Evolutionary conservation across 1,140 invertebrate genomes (phyloP), one percentile per base, ranked within the genome.

Genomic region (Zophobas morio): DNA sequence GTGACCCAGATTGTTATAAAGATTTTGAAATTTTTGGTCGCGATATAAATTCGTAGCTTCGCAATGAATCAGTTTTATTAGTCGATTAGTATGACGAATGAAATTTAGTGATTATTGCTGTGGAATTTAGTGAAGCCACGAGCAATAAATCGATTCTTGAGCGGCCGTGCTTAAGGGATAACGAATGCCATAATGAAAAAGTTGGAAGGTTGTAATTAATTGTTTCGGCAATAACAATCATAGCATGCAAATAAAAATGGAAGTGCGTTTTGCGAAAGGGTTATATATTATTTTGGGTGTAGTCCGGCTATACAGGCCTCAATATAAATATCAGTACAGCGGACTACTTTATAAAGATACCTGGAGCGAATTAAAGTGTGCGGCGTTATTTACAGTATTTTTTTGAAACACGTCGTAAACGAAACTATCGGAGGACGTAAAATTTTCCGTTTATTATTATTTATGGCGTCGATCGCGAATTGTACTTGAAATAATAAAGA

Each of bases 381-480:
- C 32, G 36, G 36, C 33, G 46, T 66, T 33, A 75, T 75, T 75
- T 75, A 63, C 42, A 35, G 49, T 70, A 75, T 63, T 63, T 75
- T 60, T 53, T 75, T n/a, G 33, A 75, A 66, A 63, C 56, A 75
- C 39, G 46, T 66, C 49, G 60, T 51, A 75, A 75, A 75, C 40
- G 71, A 39, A 66, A 66, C 60, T 66, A 40, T 75, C 76, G 54
- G 37, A 73, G 74, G 78, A 70, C 42, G 75, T 75, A 81, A 79
- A 79, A 81, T 79, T 78, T 70, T 66, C 79, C 76, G 77, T 81
- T 79, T 81, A 76, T 49, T n/a, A 36, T 54, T 57, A 78, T 80
- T 80, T 78, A 80, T 80, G 53, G 66, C 54, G 53, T 6, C 74
- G 35, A 35, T n/a, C 36, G 33, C 46, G 37, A 76, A 70, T 37